Conservation (phyloP, 2,888 invertebrate genomes). For the Ennomos quercinarius region DNA sequence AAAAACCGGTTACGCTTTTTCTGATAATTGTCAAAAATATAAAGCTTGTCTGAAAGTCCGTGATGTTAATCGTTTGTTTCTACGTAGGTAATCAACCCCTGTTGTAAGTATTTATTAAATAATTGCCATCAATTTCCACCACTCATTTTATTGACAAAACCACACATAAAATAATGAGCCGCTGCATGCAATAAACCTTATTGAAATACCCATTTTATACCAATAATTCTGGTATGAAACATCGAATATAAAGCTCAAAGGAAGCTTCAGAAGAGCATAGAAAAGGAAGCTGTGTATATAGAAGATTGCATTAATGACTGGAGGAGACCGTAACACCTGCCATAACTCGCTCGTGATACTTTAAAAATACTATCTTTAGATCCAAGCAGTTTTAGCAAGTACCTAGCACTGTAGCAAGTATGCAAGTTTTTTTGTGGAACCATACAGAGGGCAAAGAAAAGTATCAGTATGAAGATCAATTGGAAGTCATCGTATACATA, state of each 20-base stretch:
- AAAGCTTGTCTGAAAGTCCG: no score
- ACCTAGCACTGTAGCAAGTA: background rate
- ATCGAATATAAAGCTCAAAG: constrained; percentile 51
- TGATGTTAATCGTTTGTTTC: no score
- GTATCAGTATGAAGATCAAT: constrained; percentile 23
- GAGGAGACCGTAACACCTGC: constrained; percentile 59
- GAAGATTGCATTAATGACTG: constrained; percentile 69
- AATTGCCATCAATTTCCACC: constrained; percentile 1
- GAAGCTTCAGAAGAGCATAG: constrained; percentile 58
- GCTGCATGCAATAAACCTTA: constrained; percentile 54
- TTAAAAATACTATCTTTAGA: constrained; percentile 21
- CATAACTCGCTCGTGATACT: constrained; percentile 43
- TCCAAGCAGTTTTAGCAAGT: constrained; percentile 6
- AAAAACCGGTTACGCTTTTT: no score
- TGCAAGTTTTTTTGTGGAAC: constrained; percentile 26
- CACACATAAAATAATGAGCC: constrained; percentile 22
- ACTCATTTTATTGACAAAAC: constrained; percentile 20
- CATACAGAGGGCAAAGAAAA: constrained; percentile 18
- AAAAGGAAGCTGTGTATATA: constrained; percentile 63
- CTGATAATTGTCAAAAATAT: no score
- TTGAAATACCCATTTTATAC: constrained; percentile 53
- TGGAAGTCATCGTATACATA: constrained; percentile 10
- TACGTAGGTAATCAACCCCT: background rate
- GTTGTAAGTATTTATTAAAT: background rate
- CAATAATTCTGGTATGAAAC: constrained; percentile 31